These are phyloP conservation scores for Channa maculata DNA, from an alignment of 2,113 vertebrate genomes.

Conservation along the genomic window DNA sequence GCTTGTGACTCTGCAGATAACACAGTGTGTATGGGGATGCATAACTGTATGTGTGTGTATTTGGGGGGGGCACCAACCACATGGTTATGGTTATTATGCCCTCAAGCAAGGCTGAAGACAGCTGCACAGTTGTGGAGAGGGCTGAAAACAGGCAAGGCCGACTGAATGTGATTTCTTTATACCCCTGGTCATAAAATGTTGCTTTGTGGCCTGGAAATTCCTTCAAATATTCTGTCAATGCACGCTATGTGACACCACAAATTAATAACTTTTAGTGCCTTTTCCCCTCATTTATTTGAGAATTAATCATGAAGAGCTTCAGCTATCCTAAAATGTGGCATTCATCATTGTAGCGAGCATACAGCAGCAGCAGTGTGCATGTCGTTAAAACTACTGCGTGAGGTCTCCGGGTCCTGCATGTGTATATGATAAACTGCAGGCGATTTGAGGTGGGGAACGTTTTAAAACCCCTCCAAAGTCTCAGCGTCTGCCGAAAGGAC, in stretches of 20 bases:
- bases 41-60: slow-evolving; percentile 22
- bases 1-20: slow-evolving; percentile 64
- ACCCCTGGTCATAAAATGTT: slow-evolving; percentile 44
- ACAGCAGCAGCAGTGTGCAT: not conserved
- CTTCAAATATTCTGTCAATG: slow-evolving; percentile 50
- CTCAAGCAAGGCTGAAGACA: slow-evolving; percentile 64
- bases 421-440: slow-evolving; percentile 18
- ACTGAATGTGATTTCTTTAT: slow-evolving; percentile 44
- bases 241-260: slow-evolving; percentile 48
- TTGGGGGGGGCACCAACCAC: slow-evolving; percentile 39
- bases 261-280: slow-evolving; percentile 32
- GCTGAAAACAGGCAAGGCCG: slow-evolving; percentile 47
- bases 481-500: slow-evolving; percentile 54
- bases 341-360: not conserved
- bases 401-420: not conserved
- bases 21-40: slow-evolving; percentile 26
- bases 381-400: not conserved
- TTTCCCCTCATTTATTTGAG: slow-evolving; percentile 2
- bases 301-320: slow-evolving; percentile 10
- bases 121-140: slow-evolving; percentile 70
- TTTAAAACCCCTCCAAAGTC: slow-evolving; percentile 35
- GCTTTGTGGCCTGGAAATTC: slow-evolving; percentile 51
- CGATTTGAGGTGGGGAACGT: slow-evolving; percentile 28
- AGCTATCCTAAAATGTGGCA: not conserved
- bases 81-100: slow-evolving; percentile 62